Percentiles rank a stretch among this genome's conserved stretches.
Evolutionary conservation across 2,888 invertebrate species (phyloP).

Genomic region (Malacosoma neustria): DNA sequence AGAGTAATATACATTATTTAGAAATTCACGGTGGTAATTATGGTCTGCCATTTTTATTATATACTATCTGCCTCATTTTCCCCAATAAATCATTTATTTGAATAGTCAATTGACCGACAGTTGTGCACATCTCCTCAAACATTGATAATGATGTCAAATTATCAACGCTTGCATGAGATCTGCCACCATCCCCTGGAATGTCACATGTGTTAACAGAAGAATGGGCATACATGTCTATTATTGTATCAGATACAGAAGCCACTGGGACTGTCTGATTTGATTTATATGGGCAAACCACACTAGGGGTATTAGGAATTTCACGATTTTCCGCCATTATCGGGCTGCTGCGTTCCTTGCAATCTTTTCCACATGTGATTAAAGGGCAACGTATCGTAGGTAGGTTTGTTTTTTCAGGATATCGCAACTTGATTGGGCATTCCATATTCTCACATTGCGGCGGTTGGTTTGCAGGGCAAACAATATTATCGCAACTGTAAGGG

Average conservation of each 20-base stretch:
- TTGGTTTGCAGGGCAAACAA: slow-evolving; percentile 37
- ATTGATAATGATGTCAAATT: slow-evolving; percentile 11
- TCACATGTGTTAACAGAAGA: slow-evolving; percentile 17
- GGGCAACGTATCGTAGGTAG: slow-evolving; percentile 18
- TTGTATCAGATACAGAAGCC: slow-evolving; percentile 9
- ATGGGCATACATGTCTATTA: slow-evolving; percentile 5
- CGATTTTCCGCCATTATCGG: slow-evolving; percentile 12
- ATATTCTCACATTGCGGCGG: slow-evolving; percentile 30
- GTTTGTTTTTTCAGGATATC: slow-evolving; percentile 11
- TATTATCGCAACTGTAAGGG: slow-evolving; percentile 36
- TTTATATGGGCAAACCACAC: neutral
- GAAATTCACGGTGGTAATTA: too few relatives aligned
- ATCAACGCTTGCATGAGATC: neutral
- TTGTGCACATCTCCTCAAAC: slow-evolving; percentile 33
- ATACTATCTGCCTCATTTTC: slow-evolving; percentile 21
- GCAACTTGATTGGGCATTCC: slow-evolving; percentile 22
- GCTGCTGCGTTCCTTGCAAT: slow-evolving; percentile 25
- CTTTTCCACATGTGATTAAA: slow-evolving; percentile 23
- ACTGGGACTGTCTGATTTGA: neutral
- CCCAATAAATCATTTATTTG: slow-evolving; percentile 29
- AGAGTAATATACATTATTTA: too few relatives aligned
- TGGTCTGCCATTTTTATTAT: slow-evolving; percentile 4
- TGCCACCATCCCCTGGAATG: slow-evolving; percentile 20
- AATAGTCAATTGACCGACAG: slow-evolving; percentile 27
- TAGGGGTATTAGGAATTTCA: slow-evolving; percentile 1